These are phyloP conservation scores for Himalopsyche kuldschensis DNA, from an alignment of 2,888 invertebrate genomes.

Conservation along the genomic window DNA sequence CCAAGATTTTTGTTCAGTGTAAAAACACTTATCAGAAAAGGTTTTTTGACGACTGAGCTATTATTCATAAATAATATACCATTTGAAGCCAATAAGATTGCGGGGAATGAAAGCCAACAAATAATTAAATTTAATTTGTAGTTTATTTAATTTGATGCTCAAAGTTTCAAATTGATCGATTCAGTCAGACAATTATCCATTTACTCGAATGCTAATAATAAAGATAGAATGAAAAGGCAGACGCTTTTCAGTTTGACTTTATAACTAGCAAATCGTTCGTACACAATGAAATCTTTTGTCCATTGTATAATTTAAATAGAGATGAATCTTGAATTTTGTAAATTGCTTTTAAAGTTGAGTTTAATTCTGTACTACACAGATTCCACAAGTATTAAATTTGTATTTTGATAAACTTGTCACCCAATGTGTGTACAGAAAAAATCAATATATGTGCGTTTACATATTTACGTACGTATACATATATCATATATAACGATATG, in stretches of 20 bases:
- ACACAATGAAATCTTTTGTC: background rate
- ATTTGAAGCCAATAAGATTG: background rate
- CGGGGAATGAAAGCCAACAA: background rate
- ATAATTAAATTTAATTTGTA: background rate
- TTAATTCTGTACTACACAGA: background rate
- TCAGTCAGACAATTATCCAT: background rate
- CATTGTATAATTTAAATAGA: background rate
- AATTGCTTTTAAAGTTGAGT: background rate
- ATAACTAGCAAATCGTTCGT: background rate
- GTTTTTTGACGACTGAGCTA: background rate
- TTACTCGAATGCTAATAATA: background rate
- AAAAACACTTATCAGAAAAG: background rate
- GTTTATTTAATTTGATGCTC: background rate
- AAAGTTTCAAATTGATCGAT: background rate
- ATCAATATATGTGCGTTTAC: no score
- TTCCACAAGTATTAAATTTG: background rate
- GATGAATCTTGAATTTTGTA: background rate
- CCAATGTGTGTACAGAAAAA: no score
- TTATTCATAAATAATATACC: background rate
- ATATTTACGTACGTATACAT: no score
- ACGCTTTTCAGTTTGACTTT: background rate
- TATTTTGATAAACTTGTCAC: background rate
- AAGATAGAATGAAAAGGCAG: background rate
- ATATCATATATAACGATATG: no score
- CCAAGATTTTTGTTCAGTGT: background rate